Conservation (phyloP, 1,140 invertebrate species). For the Euglossa dilemma region DNA sequence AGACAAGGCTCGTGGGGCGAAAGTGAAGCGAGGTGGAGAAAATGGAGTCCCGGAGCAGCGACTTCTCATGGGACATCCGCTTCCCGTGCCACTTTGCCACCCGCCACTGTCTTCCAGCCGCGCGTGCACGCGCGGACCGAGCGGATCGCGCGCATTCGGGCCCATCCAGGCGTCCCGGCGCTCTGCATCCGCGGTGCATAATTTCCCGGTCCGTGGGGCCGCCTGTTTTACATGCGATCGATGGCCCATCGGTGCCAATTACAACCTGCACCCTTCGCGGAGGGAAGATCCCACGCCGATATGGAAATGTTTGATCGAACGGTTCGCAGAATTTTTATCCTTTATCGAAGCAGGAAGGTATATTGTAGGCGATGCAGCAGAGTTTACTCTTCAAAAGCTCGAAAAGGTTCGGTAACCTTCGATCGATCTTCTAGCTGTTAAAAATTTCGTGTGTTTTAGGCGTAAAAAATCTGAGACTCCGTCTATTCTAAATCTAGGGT, state of each 20-base stretch:
- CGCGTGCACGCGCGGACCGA: neutral
- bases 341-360: no score
- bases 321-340: neutral
- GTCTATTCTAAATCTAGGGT: no score
- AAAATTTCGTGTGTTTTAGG: no score
- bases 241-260: constrained; percentile 55
- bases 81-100: constrained; percentile 27
- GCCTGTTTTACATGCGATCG: constrained; percentile 42
- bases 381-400: no score
- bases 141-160: constrained; percentile 67
- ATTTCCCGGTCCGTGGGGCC: constrained; percentile 67
- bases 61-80: constrained; percentile 63
- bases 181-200: constrained; percentile 73
- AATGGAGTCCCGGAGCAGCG: constrained; percentile 17
- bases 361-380: no score
- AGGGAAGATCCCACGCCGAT: neutral
- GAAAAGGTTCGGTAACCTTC: no score
- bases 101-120: constrained; percentile 32
- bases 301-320: constrained; percentile 40
- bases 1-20: constrained; percentile 22
- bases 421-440: no score
- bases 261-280: neutral
- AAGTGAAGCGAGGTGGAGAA: constrained; percentile 4
- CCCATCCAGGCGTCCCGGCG: constrained; percentile 70
- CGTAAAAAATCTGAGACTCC: no score